Evolutionary conservation across 2,888 invertebrate species (phyloP).

Genomic region (Phoenoteleia sp.): DNA sequence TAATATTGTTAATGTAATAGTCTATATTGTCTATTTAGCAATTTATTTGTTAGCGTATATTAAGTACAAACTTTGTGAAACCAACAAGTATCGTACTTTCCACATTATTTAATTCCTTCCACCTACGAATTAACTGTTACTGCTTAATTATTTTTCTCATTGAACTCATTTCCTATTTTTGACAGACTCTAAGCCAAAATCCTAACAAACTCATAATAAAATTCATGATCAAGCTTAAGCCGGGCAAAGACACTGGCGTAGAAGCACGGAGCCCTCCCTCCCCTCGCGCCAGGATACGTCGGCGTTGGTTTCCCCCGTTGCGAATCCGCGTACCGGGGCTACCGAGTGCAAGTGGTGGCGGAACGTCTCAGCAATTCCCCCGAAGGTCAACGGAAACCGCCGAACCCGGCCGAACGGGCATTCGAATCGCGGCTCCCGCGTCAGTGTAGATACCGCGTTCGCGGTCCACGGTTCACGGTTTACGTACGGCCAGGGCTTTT

Average conservation of each 20-base stretch:
- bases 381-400: constrained; percentile 78
- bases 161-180: too few relatives aligned
- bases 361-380: constrained; percentile 77
- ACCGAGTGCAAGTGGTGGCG: constrained; percentile 73
- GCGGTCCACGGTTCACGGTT: constrained; percentile 86
- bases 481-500: constrained; percentile 81
- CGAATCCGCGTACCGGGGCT: constrained; percentile 53
- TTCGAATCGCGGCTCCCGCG: constrained; percentile 86
- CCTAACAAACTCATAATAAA: neutral
- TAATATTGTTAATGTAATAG: too few relatives aligned
- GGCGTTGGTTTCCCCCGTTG: constrained; percentile 22
- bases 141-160: too few relatives aligned
- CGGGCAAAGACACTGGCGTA: neutral
- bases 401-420: constrained; percentile 84
- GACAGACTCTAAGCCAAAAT: too few relatives aligned
- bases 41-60: too few relatives aligned
- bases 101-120: too few relatives aligned
- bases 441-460: constrained; percentile 86
- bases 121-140: too few relatives aligned
- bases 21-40: too few relatives aligned
- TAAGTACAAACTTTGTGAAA: too few relatives aligned
- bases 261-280: neutral
- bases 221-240: neutral
- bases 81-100: too few relatives aligned
- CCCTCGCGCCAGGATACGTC: constrained; percentile 37